Conservation (phyloP, 35 echinoderm and acorn worm genomes). For the Amphiura filiformis region DNA sequence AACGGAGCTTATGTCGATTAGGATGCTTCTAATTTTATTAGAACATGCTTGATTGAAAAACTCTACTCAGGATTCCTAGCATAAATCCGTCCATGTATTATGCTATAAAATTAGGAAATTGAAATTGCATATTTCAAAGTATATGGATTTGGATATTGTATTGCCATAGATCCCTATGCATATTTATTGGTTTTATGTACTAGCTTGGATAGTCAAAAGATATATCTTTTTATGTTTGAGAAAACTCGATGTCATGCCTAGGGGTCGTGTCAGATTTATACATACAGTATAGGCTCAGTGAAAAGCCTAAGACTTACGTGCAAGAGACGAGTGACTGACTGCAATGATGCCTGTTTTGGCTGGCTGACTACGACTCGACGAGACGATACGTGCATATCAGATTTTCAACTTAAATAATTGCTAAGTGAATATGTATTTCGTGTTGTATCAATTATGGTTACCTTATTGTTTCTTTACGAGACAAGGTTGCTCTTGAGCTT, state of each 20-base stretch:
- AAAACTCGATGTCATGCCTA: not conserved
- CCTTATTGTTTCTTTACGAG: too few relatives aligned
- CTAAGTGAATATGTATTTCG: too few relatives aligned
- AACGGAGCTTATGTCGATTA: not conserved
- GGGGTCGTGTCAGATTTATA: not conserved
- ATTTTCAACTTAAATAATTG: too few relatives aligned
- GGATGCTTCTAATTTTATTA: conserved; percentile 2
- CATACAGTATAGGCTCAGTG: too few relatives aligned
- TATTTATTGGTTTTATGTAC: conserved; percentile 8
- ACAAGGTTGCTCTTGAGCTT: too few relatives aligned
- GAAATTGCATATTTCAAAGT: conserved; percentile 3
- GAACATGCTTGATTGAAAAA: not conserved
- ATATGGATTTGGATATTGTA: not conserved
- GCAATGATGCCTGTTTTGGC: too few relatives aligned
- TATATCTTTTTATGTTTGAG: not conserved
- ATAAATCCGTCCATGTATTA: not conserved
- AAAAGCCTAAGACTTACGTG: too few relatives aligned
- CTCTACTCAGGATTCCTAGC: not conserved
- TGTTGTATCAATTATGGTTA: too few relatives aligned
- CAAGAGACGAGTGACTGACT: too few relatives aligned
- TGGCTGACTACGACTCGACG: too few relatives aligned
- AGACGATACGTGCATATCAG: too few relatives aligned
- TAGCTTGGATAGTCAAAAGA: not conserved
- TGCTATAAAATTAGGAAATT: not conserved
- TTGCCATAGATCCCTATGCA: not conserved